phyloP scores from a whole-genome alignment of 2,113 vertebrate species.

The Periophthalmus modestus region DNA sequence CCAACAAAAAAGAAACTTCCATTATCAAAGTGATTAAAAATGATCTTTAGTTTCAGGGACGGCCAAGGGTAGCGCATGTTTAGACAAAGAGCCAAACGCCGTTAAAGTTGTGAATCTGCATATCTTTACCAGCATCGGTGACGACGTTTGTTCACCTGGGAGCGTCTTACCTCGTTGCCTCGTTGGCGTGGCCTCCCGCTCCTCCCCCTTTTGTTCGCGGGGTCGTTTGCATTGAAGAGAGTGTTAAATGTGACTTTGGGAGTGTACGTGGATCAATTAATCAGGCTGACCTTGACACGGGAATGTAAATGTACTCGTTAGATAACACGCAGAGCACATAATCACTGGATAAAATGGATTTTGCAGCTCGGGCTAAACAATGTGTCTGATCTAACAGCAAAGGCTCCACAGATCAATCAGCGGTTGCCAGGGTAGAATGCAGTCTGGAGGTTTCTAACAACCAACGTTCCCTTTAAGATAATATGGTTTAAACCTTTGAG shows the following conservation, averaged over 20 bases:
- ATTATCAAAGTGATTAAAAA: conserved; percentile 80
- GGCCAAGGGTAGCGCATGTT: conserved; percentile 59
- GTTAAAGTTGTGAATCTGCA: conserved; percentile 48
- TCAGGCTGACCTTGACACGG: conserved; percentile 33
- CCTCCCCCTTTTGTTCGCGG: not conserved
- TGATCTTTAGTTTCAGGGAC: conserved; percentile 75
- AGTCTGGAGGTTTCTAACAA: not conserved
- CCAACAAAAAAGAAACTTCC: conserved; percentile 71
- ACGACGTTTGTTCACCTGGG: conserved; percentile 6
- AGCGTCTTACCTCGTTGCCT: not conserved
- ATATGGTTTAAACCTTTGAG: not conserved
- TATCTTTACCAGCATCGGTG: conserved; percentile 31
- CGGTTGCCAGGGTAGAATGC: not conserved
- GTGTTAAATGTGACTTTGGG: conserved; percentile 20
- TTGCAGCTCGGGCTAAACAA: conserved; percentile 1
- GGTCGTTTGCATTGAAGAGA: conserved; percentile 18
- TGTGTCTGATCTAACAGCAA: not conserved
- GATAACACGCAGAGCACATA: conserved; percentile 24
- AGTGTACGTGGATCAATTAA: conserved; percentile 43
- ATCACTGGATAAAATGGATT: conserved; percentile 16
- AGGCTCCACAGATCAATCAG: not conserved
- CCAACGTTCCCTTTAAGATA: not conserved
- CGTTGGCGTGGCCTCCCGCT: not conserved
- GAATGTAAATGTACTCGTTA: conserved; percentile 45
- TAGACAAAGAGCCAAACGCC: conserved; percentile 49